A percentile compares a stretch with the other conserved stretches of the same genome.
Conservation (phyloP, 2,113 vertebrate genomes). For the Nothoprocta pentlandii region DNA sequence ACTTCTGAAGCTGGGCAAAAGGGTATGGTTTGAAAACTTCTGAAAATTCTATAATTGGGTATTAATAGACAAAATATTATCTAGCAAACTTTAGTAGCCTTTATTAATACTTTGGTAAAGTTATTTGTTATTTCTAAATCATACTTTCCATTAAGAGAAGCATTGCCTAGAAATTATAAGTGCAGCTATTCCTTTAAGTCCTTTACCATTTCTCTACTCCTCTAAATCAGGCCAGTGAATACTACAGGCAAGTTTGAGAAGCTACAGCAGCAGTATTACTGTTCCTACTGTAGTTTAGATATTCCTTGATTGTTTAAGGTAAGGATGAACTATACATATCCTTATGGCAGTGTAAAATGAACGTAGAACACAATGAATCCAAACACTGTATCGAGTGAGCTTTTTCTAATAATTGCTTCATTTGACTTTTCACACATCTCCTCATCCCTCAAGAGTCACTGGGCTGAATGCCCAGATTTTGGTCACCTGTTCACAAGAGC, state of each 20-base stretch:
- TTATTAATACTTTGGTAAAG: neutral
- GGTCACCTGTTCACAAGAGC: neutral
- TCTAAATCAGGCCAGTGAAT: accelerated
- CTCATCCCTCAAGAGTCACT: neutral
- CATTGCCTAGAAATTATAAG: neutral
- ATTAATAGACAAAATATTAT: neutral
- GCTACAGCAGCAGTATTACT: neutral
- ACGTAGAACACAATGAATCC: neutral
- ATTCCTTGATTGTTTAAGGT: neutral
- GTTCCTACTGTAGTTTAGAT: neutral
- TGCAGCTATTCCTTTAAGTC: neutral
- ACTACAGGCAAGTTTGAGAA: neutral
- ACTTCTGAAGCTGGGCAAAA: neutral
- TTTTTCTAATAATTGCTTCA: neutral
- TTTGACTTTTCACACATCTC: neutral
- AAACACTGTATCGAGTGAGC: neutral
- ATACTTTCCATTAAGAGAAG: neutral
- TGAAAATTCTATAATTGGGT: neutral
- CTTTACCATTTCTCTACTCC: neutral
- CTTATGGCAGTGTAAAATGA: neutral
- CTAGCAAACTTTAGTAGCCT: neutral
- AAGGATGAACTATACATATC: neutral
- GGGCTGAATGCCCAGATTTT: neutral
- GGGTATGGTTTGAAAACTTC: neutral
- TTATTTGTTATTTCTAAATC: neutral